These are phyloP conservation scores for Caenorhabditis afra DNA, from an alignment of 2,888 invertebrate genomes.

Conservation along the genomic window DNA sequence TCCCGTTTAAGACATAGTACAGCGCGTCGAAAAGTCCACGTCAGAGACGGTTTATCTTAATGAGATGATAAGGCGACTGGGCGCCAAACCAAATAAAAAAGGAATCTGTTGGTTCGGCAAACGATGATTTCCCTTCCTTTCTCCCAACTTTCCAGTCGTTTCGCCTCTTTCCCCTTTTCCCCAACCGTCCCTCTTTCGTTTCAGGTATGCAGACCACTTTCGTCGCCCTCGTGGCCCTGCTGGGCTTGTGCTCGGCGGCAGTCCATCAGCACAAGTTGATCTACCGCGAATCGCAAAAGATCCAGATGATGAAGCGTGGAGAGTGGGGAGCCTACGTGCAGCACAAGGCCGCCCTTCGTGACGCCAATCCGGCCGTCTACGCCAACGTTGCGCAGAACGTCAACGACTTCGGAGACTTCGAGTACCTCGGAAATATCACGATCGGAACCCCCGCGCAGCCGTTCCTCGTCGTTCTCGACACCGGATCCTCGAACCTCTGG, in stretches of 20 bases:
- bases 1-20: slow-evolving; percentile 1
- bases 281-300: slow-evolving; percentile 53
- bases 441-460: slow-evolving; percentile 84
- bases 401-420: slow-evolving; percentile 61
- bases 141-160: background rate
- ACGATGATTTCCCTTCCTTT: slow-evolving; percentile 11
- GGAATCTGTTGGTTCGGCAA: slow-evolving; percentile 18
- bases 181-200: slow-evolving; percentile 1
- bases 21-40: slow-evolving; percentile 29
- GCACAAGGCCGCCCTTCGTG: slow-evolving; percentile 51
- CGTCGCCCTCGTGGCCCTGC: slow-evolving; percentile 62
- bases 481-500: slow-evolving; percentile 67
- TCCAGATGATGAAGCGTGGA: slow-evolving; percentile 61
- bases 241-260: slow-evolving; percentile 62
- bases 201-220: slow-evolving; percentile 53
- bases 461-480: slow-evolving; percentile 83
- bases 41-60: slow-evolving; percentile 35
- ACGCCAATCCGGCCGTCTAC: slow-evolving; percentile 52
- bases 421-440: slow-evolving; percentile 82
- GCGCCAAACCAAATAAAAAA: slow-evolving; percentile 40
- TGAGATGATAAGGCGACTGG: slow-evolving; percentile 21
- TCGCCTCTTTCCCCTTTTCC: background rate
- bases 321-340: slow-evolving; percentile 57
- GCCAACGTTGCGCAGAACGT: slow-evolving; percentile 54
- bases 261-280: slow-evolving; percentile 58